Conservation (phyloP, 1,140 invertebrate genomes). For the Ooceraea biroi region DNA sequence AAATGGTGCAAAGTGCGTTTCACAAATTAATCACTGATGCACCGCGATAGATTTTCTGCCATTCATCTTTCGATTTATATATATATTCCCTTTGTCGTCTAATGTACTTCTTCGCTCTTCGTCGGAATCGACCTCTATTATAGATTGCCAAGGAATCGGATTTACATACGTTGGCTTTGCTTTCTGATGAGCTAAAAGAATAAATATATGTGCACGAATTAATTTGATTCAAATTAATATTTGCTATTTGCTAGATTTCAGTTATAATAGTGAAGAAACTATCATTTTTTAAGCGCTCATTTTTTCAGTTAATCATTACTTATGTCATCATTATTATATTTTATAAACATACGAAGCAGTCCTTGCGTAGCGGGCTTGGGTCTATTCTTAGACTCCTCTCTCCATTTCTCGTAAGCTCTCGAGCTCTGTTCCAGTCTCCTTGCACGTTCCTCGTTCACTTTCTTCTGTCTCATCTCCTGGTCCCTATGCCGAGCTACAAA, state of each 20-base stretch:
- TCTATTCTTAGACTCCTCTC: constrained; percentile 78
- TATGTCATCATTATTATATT: background rate
- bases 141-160: constrained; percentile 81
- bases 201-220: background rate
- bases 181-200: constrained; percentile 81
- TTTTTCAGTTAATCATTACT: background rate
- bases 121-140: constrained; percentile 68
- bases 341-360: constrained; percentile 80
- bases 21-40: constrained; percentile 52
- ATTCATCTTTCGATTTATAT: constrained; percentile 43
- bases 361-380: constrained; percentile 83
- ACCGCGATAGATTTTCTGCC: constrained; percentile 54
- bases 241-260: background rate
- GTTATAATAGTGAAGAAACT: background rate
- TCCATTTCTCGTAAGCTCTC: constrained; percentile 82
- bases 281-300: background rate
- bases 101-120: constrained; percentile 56
- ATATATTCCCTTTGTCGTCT: constrained; percentile 22
- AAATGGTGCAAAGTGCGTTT: background rate
- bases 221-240: no score
- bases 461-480: constrained; percentile 67
- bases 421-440: constrained; percentile 75
- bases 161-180: constrained; percentile 82
- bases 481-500: constrained; percentile 64
- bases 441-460: constrained; percentile 71